Conservation (phyloP, 2,888 invertebrate genomes). For the Slavum lentiscoides region DNA sequence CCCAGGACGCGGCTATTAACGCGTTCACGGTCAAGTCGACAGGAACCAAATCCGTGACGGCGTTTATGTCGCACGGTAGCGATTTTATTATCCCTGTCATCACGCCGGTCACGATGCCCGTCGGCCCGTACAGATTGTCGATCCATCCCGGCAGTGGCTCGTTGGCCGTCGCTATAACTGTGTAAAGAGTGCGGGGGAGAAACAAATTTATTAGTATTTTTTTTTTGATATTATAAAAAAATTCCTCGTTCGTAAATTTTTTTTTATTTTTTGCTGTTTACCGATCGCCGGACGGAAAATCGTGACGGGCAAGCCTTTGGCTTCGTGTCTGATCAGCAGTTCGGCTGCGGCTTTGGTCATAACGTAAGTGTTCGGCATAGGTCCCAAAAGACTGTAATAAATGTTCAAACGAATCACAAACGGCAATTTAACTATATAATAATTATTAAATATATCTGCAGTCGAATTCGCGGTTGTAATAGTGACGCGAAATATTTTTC, state of each 20-base stretch:
- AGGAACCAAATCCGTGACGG: conserved; percentile 70
- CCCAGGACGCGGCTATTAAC: conserved; percentile 67
- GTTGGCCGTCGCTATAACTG: conserved; percentile 59
- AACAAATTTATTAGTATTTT: neutral
- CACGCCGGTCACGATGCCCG: conserved; percentile 63
- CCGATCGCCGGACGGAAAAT: conserved; percentile 81
- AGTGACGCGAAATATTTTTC: too few species aligned
- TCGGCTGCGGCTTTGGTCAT: conserved; percentile 90
- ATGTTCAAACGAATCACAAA: neutral
- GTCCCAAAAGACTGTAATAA: conserved; percentile 62
- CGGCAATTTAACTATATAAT: neutral
- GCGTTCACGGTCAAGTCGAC: conserved; percentile 70
- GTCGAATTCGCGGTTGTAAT: too few species aligned
- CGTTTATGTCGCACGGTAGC: conserved; percentile 63
- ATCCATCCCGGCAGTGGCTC: conserved; percentile 68
- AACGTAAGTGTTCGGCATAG: conserved; percentile 87
- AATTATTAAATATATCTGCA: neutral
- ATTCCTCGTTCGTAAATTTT: too few species aligned
- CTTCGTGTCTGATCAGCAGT: conserved; percentile 70
- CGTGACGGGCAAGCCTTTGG: conserved; percentile 74
- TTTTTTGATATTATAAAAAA: too few species aligned
- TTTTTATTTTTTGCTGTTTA: neutral
- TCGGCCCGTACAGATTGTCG: conserved; percentile 72
- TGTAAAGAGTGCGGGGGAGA: neutral
- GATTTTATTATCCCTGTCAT: conserved; percentile 68